These are phyloP conservation scores for Anastrepha ludens DNA, from an alignment of 1,140 invertebrate genomes.

Conservation along the genomic window DNA sequence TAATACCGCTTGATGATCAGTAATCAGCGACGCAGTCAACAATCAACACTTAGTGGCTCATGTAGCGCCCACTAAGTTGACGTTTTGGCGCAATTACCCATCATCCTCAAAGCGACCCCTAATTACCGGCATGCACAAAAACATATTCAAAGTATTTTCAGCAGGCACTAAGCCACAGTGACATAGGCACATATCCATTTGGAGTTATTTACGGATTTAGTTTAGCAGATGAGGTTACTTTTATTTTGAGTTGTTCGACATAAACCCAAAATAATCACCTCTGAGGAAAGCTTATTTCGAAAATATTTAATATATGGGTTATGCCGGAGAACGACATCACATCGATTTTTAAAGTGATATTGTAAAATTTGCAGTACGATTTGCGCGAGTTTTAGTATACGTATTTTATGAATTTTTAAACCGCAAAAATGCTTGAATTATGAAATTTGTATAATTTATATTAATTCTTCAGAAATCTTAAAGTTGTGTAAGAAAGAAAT, in stretches of 20 bases:
- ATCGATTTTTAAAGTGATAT: no score
- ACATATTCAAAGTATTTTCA: conserved; percentile 1
- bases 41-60: background rate
- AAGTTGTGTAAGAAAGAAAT: no score
- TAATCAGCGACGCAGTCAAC: background rate
- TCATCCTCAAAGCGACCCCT: conserved; percentile 23
- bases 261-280: no score
- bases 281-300: no score
- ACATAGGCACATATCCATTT: background rate
- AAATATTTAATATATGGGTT: no score
- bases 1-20: conserved; percentile 12
- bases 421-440: no score
- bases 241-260: background rate
- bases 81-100: conserved; percentile 1
- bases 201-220: background rate
- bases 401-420: no score
- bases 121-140: conserved; percentile 52
- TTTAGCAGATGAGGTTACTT: background rate
- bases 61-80: conserved; percentile 18
- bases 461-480: no score
- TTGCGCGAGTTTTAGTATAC: no score
- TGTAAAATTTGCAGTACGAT: no score
- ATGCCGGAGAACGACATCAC: no score
- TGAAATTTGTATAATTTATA: no score
- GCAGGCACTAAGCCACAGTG: background rate